Evolutionary conservation across 2,888 invertebrate species (phyloP).

Genomic region (Drosophila nigricruria): DNA sequence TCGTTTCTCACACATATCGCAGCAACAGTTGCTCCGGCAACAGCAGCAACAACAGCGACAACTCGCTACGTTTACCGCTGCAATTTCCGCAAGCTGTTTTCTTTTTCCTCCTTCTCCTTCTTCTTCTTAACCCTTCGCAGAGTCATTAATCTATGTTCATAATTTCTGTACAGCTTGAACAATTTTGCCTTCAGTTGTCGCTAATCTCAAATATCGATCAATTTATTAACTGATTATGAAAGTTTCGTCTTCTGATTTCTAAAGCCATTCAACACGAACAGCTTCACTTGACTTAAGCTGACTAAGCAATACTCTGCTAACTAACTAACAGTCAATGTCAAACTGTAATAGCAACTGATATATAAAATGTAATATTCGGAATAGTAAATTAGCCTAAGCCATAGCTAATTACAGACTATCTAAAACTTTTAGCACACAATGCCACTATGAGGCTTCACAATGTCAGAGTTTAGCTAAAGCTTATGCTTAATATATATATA

Average conservation of each 20-base stretch:
- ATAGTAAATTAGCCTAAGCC: too few relatives aligned
- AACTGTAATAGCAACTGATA: not conserved
- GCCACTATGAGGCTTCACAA: too few relatives aligned
- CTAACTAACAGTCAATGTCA: not conserved
- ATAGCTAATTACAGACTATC: too few relatives aligned
- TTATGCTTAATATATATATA: too few relatives aligned
- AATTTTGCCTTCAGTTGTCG: not conserved
- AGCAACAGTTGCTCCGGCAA: conserved; percentile 24
- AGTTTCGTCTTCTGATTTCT: not conserved
- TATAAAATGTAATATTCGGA: too few relatives aligned
- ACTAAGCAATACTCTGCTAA: not conserved
- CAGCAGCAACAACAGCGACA: conserved; percentile 17
- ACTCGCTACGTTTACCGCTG: conserved; percentile 41
- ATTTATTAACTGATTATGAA: conserved; percentile 5
- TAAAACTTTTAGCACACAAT: not conserved
- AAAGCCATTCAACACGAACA: not conserved
- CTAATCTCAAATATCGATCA: not conserved
- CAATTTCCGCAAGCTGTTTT: conserved; percentile 44
- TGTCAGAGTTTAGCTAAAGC: too few relatives aligned
- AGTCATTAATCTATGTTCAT: conserved; percentile 6
- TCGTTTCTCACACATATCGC: conserved; percentile 14
- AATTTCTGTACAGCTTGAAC: not conserved
- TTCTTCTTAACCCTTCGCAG: not conserved
- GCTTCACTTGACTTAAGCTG: not conserved
- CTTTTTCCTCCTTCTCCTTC: not conserved